Base-by-base conservation (phyloP, 1,140 invertebrate species). In the Musca vetustissima region DNA sequence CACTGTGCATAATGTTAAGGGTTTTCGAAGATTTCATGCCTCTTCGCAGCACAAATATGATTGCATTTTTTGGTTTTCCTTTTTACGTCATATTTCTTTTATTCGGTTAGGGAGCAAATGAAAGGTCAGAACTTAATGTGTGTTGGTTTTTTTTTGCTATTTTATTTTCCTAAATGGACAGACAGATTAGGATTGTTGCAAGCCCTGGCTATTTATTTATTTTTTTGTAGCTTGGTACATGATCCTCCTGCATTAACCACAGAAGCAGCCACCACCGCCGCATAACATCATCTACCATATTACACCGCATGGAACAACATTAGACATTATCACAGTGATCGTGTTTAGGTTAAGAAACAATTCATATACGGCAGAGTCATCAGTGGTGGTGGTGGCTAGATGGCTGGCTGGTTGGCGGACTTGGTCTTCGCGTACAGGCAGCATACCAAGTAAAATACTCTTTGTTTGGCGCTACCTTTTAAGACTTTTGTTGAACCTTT, bases 41-140 rank as follows among this genome's bases (percentile, higher is more conserved):
- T n/a, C n/a, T n/a, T n/a, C n/a, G n/a, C n/a, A 11, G 1, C 36
- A 43, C 6, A 43, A 43, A 43, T 43, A 43, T 43, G 36, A 43
- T 43, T 43, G 36, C 36, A 28, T 13, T 7, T 43, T 43, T 43
- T 11, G 13, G 36, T 43, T 43, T 43, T 43, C 11, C 36, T 43
- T 43, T 43, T 43, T 32, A 4, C 9, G 9, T 4, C 9, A 49
- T 49, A 59, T 59, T 59, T 21, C 21, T 52, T 52, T 52, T 52
- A 6, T 21, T 52, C 1, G 4, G 36, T 61, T 17, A 28, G 57
- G 53, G 24, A 19, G 32, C 14, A 61, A 43, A 61, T 13, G 14
- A 61, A 61, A 61, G 28, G 57, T 61, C 57, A 61, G 57, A 61
- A 61, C 57, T 59, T 61, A 61, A 61, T 61, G 57, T 61, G 57